Evolutionary conservation across 2,113 vertebrate genomes (phyloP).

Genomic region (Euleptes europaea): DNA sequence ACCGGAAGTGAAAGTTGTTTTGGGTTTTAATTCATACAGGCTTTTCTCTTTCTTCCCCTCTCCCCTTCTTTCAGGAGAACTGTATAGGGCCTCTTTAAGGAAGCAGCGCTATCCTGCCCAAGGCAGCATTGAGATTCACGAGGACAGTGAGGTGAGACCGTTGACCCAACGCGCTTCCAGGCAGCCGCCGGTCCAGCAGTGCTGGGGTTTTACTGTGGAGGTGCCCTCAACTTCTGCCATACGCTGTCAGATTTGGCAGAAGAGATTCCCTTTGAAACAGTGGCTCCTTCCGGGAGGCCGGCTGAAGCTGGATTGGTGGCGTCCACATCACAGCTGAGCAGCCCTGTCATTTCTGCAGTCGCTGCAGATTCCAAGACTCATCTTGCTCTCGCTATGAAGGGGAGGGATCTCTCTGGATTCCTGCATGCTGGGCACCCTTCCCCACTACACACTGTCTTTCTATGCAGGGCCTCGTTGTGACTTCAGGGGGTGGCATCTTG

Average conservation of each 20-base stretch:
- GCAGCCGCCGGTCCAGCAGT: too few relatives aligned
- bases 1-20: not conserved
- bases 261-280: too few relatives aligned
- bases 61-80: conserved; percentile 69
- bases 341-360: not conserved
- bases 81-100: conserved; percentile 81
- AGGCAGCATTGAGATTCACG: conserved; percentile 89
- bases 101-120: conserved; percentile 83
- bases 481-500: not conserved
- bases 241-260: too few relatives aligned
- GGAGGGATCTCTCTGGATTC: not conserved
- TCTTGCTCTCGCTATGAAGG: not conserved
- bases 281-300: too few relatives aligned
- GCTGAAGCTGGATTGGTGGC: too few relatives aligned
- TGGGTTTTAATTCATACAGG: too few relatives aligned
- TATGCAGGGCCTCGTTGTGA: not conserved
- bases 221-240: not conserved
- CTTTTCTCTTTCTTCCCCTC: not conserved
- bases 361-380: not conserved
- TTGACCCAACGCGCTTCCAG: not conserved
- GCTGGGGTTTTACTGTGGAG: not conserved
- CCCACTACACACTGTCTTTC: too few relatives aligned
- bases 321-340: too few relatives aligned
- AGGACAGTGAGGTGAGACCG: conserved; percentile 86
- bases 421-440: too few relatives aligned